These are phyloP conservation scores for Drosophila mojavensis DNA, from an alignment of 1,140 invertebrate species.

Conservation along the genomic window DNA sequence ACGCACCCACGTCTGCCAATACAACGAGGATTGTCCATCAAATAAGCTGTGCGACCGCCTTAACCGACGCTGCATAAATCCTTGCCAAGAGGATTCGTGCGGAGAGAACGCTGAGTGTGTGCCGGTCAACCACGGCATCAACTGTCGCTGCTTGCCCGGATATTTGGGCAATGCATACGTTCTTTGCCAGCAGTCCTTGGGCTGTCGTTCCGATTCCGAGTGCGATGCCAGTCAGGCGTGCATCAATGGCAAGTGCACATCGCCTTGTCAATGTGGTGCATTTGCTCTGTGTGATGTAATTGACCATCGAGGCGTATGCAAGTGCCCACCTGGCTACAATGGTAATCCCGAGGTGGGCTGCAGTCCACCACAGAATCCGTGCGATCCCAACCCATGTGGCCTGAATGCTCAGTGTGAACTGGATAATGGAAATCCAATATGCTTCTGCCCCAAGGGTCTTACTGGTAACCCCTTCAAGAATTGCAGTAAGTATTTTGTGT, in stretches of 20 bases:
- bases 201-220: conserved; percentile 88
- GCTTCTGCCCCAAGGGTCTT: conserved; percentile 94
- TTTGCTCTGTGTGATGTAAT: conserved; percentile 91
- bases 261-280: conserved; percentile 90
- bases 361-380: conserved; percentile 88
- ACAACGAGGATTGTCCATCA: conserved; percentile 94
- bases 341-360: conserved; percentile 88
- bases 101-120: conserved; percentile 93
- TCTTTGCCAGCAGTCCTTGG: conserved; percentile 88
- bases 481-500: conserved; percentile 90
- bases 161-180: conserved; percentile 92
- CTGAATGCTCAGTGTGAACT: conserved; percentile 92
- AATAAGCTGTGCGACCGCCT: conserved; percentile 92
- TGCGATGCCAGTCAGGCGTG: conserved; percentile 89
- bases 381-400: conserved; percentile 93
- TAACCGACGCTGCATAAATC: conserved; percentile 92
- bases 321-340: conserved; percentile 90
- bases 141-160: conserved; percentile 91
- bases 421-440: conserved; percentile 93
- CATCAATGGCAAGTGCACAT: conserved; percentile 89
- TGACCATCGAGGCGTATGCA: conserved; percentile 90
- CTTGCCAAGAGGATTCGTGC: conserved; percentile 92
- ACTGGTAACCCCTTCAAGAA: conserved; percentile 96
- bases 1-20: conserved; percentile 91
- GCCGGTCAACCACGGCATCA: conserved; percentile 90